phyloP scores from a whole-genome alignment of 1,140 invertebrate species.

The Leptestheria dahalacensis region DNA sequence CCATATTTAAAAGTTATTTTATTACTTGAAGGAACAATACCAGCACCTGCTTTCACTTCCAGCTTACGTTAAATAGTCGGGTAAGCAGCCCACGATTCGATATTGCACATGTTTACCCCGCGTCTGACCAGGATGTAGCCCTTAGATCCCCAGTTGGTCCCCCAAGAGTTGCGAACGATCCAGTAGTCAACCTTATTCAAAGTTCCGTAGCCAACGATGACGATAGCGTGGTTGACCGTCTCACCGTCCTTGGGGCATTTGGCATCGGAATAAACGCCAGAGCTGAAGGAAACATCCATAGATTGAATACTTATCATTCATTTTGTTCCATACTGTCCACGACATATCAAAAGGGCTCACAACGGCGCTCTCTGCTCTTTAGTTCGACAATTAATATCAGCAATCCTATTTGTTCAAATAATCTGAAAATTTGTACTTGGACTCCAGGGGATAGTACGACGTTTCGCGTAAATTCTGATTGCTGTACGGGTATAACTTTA shows the following conservation, averaged over 20 bases:
- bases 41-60: too few relatives aligned
- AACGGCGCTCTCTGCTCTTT: too few relatives aligned
- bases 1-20: background rate
- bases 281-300: conserved; percentile 23
- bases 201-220: conserved; percentile 13
- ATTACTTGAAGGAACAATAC: too few relatives aligned
- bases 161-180: conserved; percentile 41
- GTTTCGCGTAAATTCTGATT: too few relatives aligned
- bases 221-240: conserved; percentile 6
- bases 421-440: too few relatives aligned
- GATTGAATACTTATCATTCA: background rate
- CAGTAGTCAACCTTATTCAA: conserved; percentile 31
- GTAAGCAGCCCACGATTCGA: conserved; percentile 22
- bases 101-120: conserved; percentile 31
- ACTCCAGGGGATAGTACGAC: too few relatives aligned
- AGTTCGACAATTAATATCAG: too few relatives aligned
- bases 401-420: too few relatives aligned
- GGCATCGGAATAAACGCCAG: conserved; percentile 24
- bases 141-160: conserved; percentile 28
- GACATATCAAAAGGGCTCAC: too few relatives aligned
- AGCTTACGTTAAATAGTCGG: conserved; percentile 18
- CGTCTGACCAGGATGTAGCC: conserved; percentile 32
- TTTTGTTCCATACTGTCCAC: too few relatives aligned
- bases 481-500: too few relatives aligned
- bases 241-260: conserved; percentile 16